Evolutionary conservation across 1,140 invertebrate species (phyloP).

Genomic region (Formica exsecta): DNA sequence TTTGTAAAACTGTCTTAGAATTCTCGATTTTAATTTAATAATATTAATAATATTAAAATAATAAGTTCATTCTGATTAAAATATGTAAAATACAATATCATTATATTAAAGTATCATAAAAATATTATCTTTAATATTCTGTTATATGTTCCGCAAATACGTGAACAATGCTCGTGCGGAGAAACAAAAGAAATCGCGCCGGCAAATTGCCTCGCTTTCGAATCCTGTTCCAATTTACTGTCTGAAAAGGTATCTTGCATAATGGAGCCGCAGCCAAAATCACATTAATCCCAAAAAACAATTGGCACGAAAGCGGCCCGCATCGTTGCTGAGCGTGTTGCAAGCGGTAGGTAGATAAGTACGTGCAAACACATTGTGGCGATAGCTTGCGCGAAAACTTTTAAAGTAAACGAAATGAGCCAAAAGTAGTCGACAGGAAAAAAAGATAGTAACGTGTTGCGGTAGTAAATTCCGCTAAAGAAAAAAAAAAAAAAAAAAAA

Average conservation of each 20-base stretch:
- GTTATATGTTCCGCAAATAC: background rate
- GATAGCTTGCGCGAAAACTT: constrained; percentile 48
- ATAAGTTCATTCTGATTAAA: background rate
- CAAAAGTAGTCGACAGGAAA: constrained; percentile 9
- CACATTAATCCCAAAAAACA: constrained; percentile 59
- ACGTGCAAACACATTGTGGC: constrained; percentile 41
- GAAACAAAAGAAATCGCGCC: constrained; percentile 28
- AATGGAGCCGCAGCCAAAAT: constrained; percentile 53
- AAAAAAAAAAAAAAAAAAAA: background rate
- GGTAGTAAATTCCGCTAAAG: background rate
- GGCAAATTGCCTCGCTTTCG: constrained; percentile 41
- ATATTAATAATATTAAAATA: background rate
- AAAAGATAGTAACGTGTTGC: constrained; percentile 13
- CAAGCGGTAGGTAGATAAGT: constrained; percentile 35
- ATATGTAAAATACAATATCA: background rate
- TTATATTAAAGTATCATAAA: background rate
- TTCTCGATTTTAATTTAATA: background rate
- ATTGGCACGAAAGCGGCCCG: constrained; percentile 49
- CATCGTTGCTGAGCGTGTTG: constrained; percentile 42
- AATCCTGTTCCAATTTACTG: constrained; percentile 47
- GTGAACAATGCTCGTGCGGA: constrained; percentile 14
- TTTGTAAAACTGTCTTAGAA: background rate
- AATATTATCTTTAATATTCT: constrained; percentile 37
- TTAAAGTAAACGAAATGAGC: constrained; percentile 56
- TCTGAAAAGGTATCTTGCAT: constrained; percentile 48